Evolutionary conservation across 2,113 vertebrate species (phyloP).

Genomic region (Phyllostomus hastatus): DNA sequence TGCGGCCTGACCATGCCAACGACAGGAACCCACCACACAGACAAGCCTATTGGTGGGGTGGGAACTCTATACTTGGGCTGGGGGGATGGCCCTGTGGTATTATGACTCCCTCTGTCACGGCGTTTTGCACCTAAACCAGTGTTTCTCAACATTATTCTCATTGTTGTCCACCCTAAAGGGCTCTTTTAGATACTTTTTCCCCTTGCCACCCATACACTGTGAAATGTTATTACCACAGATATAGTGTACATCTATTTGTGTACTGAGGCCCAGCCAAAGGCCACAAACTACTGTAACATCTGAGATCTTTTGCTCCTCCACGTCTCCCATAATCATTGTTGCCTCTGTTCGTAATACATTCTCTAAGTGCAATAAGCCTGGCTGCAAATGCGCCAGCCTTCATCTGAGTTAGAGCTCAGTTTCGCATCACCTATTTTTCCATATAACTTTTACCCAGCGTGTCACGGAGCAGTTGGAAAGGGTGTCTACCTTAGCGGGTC

Average conservation of each 20-base stretch:
- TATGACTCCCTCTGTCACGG: accelerated
- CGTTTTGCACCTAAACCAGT: background rate
- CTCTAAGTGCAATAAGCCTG: background rate
- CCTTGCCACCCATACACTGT: background rate
- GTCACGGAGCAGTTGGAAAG: background rate
- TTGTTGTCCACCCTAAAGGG: background rate
- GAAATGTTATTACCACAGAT: background rate
- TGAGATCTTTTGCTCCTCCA: background rate
- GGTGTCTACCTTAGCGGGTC: background rate
- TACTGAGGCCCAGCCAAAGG: background rate
- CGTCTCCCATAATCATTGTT: background rate
- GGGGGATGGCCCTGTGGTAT: background rate
- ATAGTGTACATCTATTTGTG: background rate
- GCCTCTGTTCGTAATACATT: background rate
- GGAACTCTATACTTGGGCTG: background rate
- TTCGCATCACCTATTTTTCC: background rate
- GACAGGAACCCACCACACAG: accelerated
- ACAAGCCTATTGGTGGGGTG: background rate
- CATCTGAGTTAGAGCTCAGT: background rate
- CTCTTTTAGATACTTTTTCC: background rate
- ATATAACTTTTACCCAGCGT: background rate
- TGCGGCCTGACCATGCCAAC: accelerated
- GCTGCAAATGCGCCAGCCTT: background rate
- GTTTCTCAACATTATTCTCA: background rate
- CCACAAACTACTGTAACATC: background rate